Base-by-base conservation (phyloP, 2,888 invertebrate species). In the Mimas tiliae region DNA sequence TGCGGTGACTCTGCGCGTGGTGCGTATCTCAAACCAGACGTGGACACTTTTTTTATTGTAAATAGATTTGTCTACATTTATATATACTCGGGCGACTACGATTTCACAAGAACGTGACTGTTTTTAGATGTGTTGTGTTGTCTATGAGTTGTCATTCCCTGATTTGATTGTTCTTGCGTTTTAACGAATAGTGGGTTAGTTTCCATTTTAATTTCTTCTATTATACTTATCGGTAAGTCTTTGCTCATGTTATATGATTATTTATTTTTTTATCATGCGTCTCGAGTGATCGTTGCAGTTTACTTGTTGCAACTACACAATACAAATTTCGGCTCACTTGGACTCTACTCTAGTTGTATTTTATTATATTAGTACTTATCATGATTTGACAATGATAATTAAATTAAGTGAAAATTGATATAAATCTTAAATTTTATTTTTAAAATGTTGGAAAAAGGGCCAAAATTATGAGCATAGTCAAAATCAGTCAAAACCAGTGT, bases 401-500 rank as follows among this genome's bases (percentile, higher is more conserved):
- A n/a, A 74, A 78, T 64, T 68, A 74, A 75, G 68, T 74, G 71
- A 68, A 63, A 52, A 67, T 53, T 72, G 67, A 73, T 70, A 68
- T 72, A 53, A n/a, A 45, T 52, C 74, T 74, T 75, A 73, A 74
- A 69, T 70, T 77, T 79, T 72, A 81, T 82, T 79, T 84, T 84
- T 80, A 76, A n/a, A 85, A 84, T 86, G 88, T 88, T 85, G 83
- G 85, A 89, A 74, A 87, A 80, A 87, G 89, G 92, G 92, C 93
- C 93, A 93, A 92, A 93, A 87, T 90, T 90, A 83, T 87, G 77
- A 84, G 82, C 81, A 75, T 92, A 93, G 92, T 93, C 92, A 92
- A 83, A 86, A 86, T 86, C 85, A 90, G 88, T 89, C 85, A 85
- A 78, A 79, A 81, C 67, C 64, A 64, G 65, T 58, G 65, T 53